Evolutionary conservation across 2,888 invertebrate genomes (phyloP).

Genomic region (Acutogordius australiensis): DNA sequence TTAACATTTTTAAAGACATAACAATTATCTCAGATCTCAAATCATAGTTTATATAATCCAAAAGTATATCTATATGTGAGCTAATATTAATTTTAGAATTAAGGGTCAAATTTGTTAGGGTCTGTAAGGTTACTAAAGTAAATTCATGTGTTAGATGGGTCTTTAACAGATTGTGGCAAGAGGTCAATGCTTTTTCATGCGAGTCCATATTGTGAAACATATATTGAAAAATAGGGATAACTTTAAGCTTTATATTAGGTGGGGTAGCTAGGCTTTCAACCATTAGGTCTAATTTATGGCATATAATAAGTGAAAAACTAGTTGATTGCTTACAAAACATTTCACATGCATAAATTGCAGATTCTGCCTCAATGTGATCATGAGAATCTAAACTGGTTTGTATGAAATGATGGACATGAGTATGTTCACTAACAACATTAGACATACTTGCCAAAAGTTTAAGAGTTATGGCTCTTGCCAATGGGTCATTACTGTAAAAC

Average conservation of each 20-base stretch:
- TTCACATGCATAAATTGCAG: neutral
- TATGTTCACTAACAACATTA: neutral
- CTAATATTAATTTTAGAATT: neutral
- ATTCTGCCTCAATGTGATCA: neutral
- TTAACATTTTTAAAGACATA: no score
- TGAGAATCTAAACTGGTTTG: constrained; percentile 5
- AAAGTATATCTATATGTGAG: neutral
- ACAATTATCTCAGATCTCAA: no score
- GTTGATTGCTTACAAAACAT: neutral
- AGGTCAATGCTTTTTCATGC: neutral
- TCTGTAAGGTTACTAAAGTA: neutral
- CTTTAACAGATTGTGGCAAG: neutral
- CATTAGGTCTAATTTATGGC: neutral
- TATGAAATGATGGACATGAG: constrained; percentile 5
- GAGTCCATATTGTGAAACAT: neutral
- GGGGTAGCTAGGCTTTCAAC: neutral
- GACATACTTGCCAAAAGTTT: neutral
- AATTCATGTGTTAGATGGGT: neutral
- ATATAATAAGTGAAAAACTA: neutral
- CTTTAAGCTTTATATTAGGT: neutral
- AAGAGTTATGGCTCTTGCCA: neutral
- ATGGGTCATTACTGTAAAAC: constrained; percentile 1
- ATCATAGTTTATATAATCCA: no score
- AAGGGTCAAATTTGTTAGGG: neutral
- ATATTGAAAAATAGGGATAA: constrained; percentile 1